Conservation (phyloP, 2,113 vertebrate species). For the Nesogale talazaci region DNA sequence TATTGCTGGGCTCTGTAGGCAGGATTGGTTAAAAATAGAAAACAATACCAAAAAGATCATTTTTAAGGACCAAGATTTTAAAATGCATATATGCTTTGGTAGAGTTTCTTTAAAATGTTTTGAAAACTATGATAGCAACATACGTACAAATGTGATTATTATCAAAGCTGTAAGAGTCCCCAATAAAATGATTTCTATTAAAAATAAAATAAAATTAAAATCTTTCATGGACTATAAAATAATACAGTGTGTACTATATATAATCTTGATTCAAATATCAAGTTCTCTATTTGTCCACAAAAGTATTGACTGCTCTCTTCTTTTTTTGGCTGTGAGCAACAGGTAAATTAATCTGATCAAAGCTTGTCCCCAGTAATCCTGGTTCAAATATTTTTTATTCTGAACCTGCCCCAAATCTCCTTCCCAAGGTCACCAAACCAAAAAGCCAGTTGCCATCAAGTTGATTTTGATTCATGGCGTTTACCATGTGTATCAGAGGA, state of each 20-base stretch:
- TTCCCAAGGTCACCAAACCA: background rate
- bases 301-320: slow-evolving; percentile 34
- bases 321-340: slow-evolving; percentile 15
- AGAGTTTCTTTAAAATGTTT: background rate
- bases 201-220: background rate
- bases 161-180: no score
- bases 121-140: no score
- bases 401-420: background rate
- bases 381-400: slow-evolving; percentile 2
- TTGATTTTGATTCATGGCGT: background rate
- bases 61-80: background rate
- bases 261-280: background rate
- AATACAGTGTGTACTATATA: background rate
- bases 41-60: background rate
- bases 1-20: background rate
- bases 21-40: background rate
- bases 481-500: background rate
- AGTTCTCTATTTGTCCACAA: background rate
- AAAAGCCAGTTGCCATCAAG: background rate
- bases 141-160: no score
- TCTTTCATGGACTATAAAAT: slow-evolving; percentile 1
- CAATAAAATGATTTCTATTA: no score
- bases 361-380: background rate
- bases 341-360: slow-evolving; percentile 14
- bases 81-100: slow-evolving; percentile 26